Base-by-base conservation (phyloP, 2,113 vertebrate genomes). In the Burhinus bistriatus region DNA sequence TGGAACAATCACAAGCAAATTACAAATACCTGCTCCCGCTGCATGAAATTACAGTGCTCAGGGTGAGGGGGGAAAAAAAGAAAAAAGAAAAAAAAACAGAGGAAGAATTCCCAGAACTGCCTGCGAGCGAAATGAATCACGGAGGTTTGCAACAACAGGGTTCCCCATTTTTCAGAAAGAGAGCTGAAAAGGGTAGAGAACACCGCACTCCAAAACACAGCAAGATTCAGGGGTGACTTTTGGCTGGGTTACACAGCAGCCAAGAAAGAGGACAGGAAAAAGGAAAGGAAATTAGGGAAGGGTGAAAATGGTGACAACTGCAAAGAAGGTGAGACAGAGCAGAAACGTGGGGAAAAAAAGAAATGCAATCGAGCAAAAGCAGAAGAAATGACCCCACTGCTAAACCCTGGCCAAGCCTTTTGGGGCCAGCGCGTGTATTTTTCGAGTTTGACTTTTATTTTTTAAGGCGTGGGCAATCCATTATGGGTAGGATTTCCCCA, bases 11-110 rank as follows among this genome's bases (percentile, higher is more conserved):
- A 70, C 85, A 88, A 91, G 3, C 90, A 95, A 96, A 97, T 87
- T 57, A 79, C 70, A 79, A 91, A 75, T 94, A 92, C 81, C 95
- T 89, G 62, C 91, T 97, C 83, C 95, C 89, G 92, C 40, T 70
- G 88, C 82, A 66, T 77, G 95, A 95, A 97, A 96, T 96, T 83
- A 91, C 88, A 96, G 82, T 4, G 30, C 90, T 84, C 18, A 15
- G 70, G 65, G 73, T 68, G 78, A 77, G 30, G 66, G 51, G 2
- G 2, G 6, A 7, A 21, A 20, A 30, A 16, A 30, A 71, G 5
- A 22, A 25, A 27, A 17, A 25, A 10, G 3, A 27, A 32, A 32
- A 11, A 1, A 44, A 44, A 44, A 44, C 8, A 8, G 11, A 62
- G 27, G 32, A 61, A 30, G 73, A 69, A 76, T 8, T 92, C 88